Percentiles rank a stretch among this genome's conserved stretches.
Evolutionary conservation across 2,113 vertebrate genomes (phyloP).

Genomic region (Tringa solitaria): DNA sequence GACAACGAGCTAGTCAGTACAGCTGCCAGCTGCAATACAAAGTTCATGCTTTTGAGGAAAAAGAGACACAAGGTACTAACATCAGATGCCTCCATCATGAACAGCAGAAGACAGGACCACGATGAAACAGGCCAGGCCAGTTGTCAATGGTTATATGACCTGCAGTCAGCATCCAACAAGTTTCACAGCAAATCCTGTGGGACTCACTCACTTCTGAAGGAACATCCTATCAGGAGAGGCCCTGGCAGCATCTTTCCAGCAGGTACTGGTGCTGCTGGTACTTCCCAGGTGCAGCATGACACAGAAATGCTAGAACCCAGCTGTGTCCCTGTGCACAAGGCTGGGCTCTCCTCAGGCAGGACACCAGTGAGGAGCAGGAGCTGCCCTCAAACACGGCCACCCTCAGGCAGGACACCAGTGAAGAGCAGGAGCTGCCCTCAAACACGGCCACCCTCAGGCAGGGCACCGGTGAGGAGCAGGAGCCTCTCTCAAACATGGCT

Average conservation of each 20-base stretch:
- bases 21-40: background rate
- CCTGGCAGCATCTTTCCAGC: too few species aligned
- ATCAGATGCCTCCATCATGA: background rate
- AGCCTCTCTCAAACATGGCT: background rate
- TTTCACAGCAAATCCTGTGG: background rate
- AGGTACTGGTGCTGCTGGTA: background rate
- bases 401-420: too few species aligned
- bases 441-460: background rate
- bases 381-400: background rate
- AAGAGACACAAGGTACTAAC: background rate
- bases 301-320: background rate
- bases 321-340: too few species aligned
- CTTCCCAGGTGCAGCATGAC: fast-evolving
- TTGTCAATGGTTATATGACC: fast-evolving
- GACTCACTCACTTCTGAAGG: background rate
- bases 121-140: background rate
- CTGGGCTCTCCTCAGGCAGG: background rate
- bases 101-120: background rate
- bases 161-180: background rate
- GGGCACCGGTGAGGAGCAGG: background rate
- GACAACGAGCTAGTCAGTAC: constrained; percentile 5
- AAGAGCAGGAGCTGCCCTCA: too few species aligned
- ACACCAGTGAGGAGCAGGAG: background rate
- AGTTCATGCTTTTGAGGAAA: background rate
- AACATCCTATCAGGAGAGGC: background rate